Conservation (phyloP, 2,113 vertebrate genomes). For the Chloroceryle aenea region DNA sequence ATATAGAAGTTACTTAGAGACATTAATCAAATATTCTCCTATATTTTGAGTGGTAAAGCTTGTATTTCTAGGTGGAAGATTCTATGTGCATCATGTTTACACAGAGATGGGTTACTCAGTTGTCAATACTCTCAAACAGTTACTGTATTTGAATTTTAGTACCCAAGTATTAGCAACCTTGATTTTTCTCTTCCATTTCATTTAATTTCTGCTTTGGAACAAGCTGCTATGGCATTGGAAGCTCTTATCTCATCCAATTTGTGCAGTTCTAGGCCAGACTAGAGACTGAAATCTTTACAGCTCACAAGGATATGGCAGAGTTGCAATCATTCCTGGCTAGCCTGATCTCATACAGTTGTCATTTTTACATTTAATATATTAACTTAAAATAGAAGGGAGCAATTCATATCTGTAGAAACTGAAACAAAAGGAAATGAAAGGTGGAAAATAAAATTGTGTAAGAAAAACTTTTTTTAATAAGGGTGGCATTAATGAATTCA, state of each 20-base stretch:
- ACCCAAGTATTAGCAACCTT: background rate
- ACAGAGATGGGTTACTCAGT: background rate
- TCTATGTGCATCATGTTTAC: background rate
- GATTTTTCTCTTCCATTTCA: background rate
- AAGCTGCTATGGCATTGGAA: background rate
- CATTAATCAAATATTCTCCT: background rate
- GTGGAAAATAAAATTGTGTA: background rate
- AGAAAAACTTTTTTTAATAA: background rate
- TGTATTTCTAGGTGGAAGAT: background rate
- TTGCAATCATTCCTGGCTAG: background rate
- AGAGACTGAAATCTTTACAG: background rate
- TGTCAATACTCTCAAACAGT: background rate
- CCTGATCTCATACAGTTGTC: background rate
- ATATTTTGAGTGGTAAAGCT: background rate
- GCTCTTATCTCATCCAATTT: background rate
- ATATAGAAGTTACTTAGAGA: background rate
- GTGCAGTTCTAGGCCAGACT: background rate
- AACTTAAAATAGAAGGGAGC: background rate
- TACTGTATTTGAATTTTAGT: background rate
- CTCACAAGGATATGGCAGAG: background rate
- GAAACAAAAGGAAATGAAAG: background rate
- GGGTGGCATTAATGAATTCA: background rate
- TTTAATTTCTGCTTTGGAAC: background rate
- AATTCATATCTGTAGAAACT: background rate
- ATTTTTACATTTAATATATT: background rate